Percentiles rank a stretch among this genome's conserved stretches.
phyloP scores from a whole-genome alignment of 1,140 invertebrate genomes.

The Stegodyphus dumicola region DNA sequence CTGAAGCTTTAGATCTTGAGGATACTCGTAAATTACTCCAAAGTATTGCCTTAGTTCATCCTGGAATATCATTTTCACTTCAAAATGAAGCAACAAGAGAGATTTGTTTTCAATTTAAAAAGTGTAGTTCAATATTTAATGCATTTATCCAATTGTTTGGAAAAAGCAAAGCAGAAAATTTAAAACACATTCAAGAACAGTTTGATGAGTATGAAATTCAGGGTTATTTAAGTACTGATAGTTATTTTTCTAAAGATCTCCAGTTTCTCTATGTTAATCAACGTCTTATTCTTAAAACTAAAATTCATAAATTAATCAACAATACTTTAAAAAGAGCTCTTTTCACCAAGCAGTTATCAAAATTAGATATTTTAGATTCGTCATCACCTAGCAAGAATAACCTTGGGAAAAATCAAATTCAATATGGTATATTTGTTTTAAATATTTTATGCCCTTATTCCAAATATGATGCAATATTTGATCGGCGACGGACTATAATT shows the following conservation, averaged over 20 bases:
- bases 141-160: constrained; percentile 72
- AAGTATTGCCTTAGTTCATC: constrained; percentile 73
- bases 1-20: constrained; percentile 72
- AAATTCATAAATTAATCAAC: constrained; percentile 72
- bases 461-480: constrained; percentile 73
- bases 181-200: constrained; percentile 71
- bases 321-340: constrained; percentile 67
- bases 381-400: constrained; percentile 65
- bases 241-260: constrained; percentile 68
- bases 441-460: constrained; percentile 73
- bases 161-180: constrained; percentile 67
- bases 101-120: constrained; percentile 72
- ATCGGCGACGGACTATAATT: constrained; percentile 71
- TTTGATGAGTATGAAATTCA: constrained; percentile 71
- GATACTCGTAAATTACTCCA: constrained; percentile 72
- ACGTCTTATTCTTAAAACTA: constrained; percentile 71
- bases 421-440: constrained; percentile 73
- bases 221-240: constrained; percentile 72
- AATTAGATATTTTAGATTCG: constrained; percentile 44
- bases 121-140: constrained; percentile 70
- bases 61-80: constrained; percentile 73
- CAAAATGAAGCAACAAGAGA: constrained; percentile 73
- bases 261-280: constrained; percentile 77
- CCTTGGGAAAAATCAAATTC: constrained; percentile 62
- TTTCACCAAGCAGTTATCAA: constrained; percentile 63